These are phyloP conservation scores for Sminthurinus signatus DNA, from an alignment of 1,140 invertebrate species.

Conservation along the genomic window DNA sequence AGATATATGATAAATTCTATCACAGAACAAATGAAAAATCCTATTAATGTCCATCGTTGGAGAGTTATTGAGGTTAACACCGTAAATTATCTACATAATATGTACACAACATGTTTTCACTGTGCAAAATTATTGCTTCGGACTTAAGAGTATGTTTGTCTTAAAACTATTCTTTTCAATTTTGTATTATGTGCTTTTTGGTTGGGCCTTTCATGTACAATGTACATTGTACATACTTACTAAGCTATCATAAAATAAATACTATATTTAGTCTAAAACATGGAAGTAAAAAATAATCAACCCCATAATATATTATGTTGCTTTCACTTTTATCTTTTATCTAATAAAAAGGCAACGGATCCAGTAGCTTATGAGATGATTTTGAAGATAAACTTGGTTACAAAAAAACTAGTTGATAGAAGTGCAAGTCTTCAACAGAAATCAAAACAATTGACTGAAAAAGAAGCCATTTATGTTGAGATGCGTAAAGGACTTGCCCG, in stretches of 20 bases:
- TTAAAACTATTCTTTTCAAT: background rate
- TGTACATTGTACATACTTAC: too few species aligned
- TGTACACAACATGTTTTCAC: background rate
- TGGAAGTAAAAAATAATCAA: background rate
- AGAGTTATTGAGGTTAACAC: constrained; percentile 26
- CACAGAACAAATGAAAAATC: constrained; percentile 18
- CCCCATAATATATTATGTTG: background rate
- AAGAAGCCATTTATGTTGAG: constrained; percentile 30
- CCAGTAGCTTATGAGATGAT: constrained; percentile 33
- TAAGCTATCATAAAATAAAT: background rate
- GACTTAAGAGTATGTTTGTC: background rate
- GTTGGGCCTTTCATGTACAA: background rate
- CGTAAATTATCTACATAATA: constrained; percentile 2
- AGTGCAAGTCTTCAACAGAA: constrained; percentile 15
- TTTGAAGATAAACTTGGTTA: constrained; percentile 30
- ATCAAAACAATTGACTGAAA: constrained; percentile 8
- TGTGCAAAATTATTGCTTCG: background rate
- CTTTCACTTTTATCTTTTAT: background rate
- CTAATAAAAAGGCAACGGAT: constrained; percentile 18
- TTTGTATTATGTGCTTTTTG: background rate
- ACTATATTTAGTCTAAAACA: background rate
- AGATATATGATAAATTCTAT: constrained; percentile 34
- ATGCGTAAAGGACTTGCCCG: constrained; percentile 10
- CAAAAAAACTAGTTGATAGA: constrained; percentile 24
- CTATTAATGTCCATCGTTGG: constrained; percentile 39